Base-by-base conservation (phyloP, 2,888 invertebrate species). In the Cataglyphis cursor region DNA sequence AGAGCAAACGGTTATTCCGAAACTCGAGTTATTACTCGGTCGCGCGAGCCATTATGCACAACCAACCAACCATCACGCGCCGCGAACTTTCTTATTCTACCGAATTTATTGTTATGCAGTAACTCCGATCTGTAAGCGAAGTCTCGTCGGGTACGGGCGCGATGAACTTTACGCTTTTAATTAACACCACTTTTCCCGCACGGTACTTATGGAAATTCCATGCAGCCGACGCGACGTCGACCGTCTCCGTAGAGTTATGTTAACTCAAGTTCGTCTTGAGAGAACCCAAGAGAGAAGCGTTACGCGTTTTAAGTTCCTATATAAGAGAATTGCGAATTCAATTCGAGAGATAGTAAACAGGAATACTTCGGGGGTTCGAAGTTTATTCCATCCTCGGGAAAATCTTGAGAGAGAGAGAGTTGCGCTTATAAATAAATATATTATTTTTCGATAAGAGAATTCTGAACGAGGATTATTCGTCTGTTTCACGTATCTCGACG, bases 21-120 rank as follows among this genome's bases (percentile, higher is more conserved):
- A 78, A 78, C 78, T 78, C 78, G 44, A 78, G 78, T 78, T 78
- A 78, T 78, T 78, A 78, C 78, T 44, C n/a, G 31, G 54, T 15
- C n/a, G 38, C 66, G 66, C 28, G 41, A 12, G 51, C 57, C 21
- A 70, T 78, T 76, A 70, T 57, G 44, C 44, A 15, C 76, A 75
- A 65, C 76, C 66, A 12, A 54, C 68, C 65, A 41, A 38, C 74
- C 44, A 62, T 18, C 70, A 3, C 21, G 10, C 41, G 57, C 10
- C 41, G 31, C 78, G 44, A 78, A 78, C 78, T 78, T 78, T 78
- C 78, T 59, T 38, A 28, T 28, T 28, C 24, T 70, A 57, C 31
- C 78, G 70, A 78, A 78, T 78, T 78, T 78, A 78, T 78, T 78
- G 72, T 78, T 78, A 78, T 78, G 78, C 72, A 59, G 78, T 44